Evolutionary conservation across 2,888 invertebrate genomes (phyloP).

Genomic region (Temnothorax ravouxi): DNA sequence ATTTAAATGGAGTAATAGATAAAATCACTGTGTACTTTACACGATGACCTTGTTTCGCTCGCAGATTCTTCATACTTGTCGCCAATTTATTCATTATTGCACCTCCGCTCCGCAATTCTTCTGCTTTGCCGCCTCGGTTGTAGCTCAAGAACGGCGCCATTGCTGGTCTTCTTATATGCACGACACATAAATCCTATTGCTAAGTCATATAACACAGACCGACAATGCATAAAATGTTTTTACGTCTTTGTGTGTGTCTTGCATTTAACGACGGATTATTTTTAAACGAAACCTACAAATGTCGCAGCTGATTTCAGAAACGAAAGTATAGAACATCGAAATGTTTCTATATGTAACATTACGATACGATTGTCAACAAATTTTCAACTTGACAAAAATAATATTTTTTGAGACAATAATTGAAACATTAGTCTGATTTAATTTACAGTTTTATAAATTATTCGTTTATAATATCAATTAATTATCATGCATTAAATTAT

Average conservation of each 20-base stretch:
- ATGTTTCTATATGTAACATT: neutral
- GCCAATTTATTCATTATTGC: slow-evolving; percentile 80
- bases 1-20: slow-evolving; percentile 22
- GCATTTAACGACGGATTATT: neutral
- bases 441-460: neutral
- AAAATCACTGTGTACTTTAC: slow-evolving; percentile 24
- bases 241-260: neutral
- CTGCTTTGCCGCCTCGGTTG: slow-evolving; percentile 52
- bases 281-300: neutral
- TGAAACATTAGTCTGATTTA: neutral
- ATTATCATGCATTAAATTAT: neutral
- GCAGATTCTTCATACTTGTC: slow-evolving; percentile 62
- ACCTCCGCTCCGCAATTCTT: slow-evolving; percentile 75
- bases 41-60: slow-evolving; percentile 63
- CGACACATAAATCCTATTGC: neutral
- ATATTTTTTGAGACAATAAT: neutral
- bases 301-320: neutral
- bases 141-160: slow-evolving; percentile 63
- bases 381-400: neutral
- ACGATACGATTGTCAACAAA: neutral
- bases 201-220: neutral
- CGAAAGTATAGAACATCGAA: neutral
- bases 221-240: neutral
- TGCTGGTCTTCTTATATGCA: slow-evolving; percentile 36
- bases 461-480: neutral